A percentile compares a stretch with the other conserved stretches of the same genome.
Conservation (phyloP, 2,113 vertebrate genomes). For the Cynocephalus volans region DNA sequence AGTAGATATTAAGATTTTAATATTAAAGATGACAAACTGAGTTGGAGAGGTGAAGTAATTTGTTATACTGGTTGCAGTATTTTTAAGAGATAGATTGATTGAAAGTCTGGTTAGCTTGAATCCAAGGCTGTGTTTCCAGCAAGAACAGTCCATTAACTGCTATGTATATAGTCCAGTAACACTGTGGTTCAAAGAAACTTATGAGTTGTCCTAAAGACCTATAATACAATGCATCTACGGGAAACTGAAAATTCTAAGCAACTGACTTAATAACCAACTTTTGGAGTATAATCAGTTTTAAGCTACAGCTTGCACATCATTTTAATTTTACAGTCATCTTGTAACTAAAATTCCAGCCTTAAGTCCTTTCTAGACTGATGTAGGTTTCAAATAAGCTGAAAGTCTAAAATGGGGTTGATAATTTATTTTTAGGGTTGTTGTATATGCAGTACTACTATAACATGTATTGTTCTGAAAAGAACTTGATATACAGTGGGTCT, state of each 20-base stretch:
- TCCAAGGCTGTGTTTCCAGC: background rate
- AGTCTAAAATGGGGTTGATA: slow-evolving; percentile 25
- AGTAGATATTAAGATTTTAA: background rate
- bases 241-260: background rate
- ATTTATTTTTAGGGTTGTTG: slow-evolving; percentile 28
- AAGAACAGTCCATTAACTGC: background rate
- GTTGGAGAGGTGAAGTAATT: background rate
- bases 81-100: background rate
- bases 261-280: background rate
- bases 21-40: background rate
- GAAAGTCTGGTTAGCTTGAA: background rate
- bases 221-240: too few relatives aligned
- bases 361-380: background rate
- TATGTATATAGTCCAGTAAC: background rate
- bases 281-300: background rate
- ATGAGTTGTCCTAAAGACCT: background rate
- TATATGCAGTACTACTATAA: background rate
- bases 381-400: background rate
- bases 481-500: background rate
- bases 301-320: background rate
- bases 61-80: background rate
- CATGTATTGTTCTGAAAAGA: background rate
- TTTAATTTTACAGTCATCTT: background rate
- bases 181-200: background rate
- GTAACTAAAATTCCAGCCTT: background rate